Conservation (phyloP, 2,888 invertebrate species). For the Tetramorium bicarinatum region DNA sequence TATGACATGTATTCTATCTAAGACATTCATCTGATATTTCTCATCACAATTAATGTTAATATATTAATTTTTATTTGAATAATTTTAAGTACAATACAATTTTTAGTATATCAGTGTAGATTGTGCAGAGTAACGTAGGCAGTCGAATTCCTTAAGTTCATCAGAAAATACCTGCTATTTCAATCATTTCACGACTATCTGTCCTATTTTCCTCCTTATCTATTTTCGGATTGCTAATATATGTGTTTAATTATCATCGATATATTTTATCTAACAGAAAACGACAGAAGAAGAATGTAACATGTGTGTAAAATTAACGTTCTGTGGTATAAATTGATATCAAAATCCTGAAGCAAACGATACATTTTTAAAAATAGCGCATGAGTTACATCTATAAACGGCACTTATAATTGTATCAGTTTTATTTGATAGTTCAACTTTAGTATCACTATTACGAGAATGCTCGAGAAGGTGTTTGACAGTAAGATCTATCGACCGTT, state of each 20-base stretch:
- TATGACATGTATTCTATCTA: background rate
- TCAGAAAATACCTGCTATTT: constrained; percentile 30
- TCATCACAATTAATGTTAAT: background rate
- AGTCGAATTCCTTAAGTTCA: background rate
- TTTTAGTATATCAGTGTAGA: background rate
- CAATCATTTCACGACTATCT: background rate
- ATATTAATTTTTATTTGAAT: background rate
- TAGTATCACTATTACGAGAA: constrained; percentile 42
- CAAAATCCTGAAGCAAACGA: constrained; percentile 45
- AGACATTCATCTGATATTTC: background rate
- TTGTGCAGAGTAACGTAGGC: background rate
- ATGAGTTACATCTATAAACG: constrained; percentile 44
- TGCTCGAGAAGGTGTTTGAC: constrained; percentile 1
- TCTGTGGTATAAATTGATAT: constrained; percentile 42
- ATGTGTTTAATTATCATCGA: constrained; percentile 33
- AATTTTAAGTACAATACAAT: background rate
- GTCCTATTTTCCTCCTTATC: constrained; percentile 13
- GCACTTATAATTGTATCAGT: constrained; percentile 48
- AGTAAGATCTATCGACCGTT: constrained; percentile 27
- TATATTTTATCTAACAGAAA: constrained; percentile 26
- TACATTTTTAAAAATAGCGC: constrained; percentile 44
- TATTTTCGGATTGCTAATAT: constrained; percentile 41
- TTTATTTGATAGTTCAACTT: constrained; percentile 22
- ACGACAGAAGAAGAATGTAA: constrained; percentile 4
- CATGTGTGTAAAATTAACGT: constrained; percentile 43